Evolutionary conservation across 2,888 invertebrate genomes (phyloP), one percentile per base, ranked within the genome.

Genomic region (Torymus aiolomorphi): DNA sequence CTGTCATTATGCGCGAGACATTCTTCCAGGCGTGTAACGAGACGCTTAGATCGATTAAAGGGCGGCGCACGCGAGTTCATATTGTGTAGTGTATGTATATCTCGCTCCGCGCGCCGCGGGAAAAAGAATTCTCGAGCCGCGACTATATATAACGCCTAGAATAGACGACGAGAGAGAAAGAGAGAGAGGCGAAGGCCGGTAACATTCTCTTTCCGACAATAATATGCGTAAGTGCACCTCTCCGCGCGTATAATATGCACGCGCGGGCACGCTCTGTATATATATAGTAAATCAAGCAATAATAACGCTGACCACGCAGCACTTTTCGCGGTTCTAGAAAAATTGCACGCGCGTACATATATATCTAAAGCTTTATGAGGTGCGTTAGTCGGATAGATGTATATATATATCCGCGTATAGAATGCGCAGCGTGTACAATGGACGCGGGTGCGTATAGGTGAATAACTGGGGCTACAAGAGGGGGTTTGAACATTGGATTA

Each of bases 31-130:
- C 76, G 76, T 20, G 20, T 76, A 74, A 80, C 76, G 72, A 76
- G 80, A 76, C 69, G 72, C 79, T 79, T 51, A 20, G 76, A 80
- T 80, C 76, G 76, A 73, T 73, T 80, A 76, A 73, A 76, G 73
- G 76, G 76, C 65, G 76, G 67, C 52, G 31, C 18, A 51, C 54
- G 49, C 10, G 5, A 14, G 18, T 31, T 31, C 31, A 31, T 31
- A 31, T 31, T 31, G 31, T 8, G 31, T 31, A 31, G 20, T 31
- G 31, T 31, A 3, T 31, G 8, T 31, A 31, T 31, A 31, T 31
- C 3, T 8, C 8, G 31, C 2, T 5, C 31, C 31, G 3, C 2
- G 24, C 3, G 2, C 2, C 3, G 8, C 31, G 31, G 31, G 31
- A 31, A 31, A 31, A 31, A 31, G 31, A 31, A 31, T 31, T 31